phyloP scores from a whole-genome alignment of 2,113 vertebrate genomes.

The Pseudorectes ferrugineus region DNA sequence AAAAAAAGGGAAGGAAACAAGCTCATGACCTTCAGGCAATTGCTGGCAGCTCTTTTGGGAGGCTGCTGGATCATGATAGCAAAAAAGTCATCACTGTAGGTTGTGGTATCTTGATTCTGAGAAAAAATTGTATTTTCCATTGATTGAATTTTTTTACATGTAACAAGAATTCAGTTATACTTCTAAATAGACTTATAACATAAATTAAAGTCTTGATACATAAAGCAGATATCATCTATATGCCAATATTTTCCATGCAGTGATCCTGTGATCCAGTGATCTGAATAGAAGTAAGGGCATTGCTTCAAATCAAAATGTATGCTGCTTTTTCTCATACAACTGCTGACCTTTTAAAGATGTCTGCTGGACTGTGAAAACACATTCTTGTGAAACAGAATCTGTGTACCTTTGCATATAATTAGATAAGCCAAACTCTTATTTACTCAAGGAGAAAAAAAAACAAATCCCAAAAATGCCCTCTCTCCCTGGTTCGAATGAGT shows the following conservation, averaged over 20 bases:
- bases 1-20: constrained; percentile 36
- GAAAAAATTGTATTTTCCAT: not conserved
- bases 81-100: not conserved
- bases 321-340: not conserved
- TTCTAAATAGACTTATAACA: not conserved
- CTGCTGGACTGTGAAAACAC: not conserved
- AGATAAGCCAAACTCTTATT: not conserved
- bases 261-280: not conserved
- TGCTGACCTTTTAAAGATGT: not conserved
- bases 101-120: not conserved
- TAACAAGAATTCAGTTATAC: not conserved
- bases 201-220: not conserved
- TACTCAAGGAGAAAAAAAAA: not conserved
- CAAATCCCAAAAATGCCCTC: not conserved
- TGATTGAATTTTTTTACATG: not conserved
- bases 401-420: not conserved
- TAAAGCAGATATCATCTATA: not conserved
- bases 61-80: not conserved
- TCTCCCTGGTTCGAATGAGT: not conserved
- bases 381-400: not conserved
- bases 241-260: not conserved
- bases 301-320: not conserved
- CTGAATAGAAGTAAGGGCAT: not conserved
- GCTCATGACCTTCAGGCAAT: constrained; percentile 23
- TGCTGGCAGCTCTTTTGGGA: not conserved